Evolutionary conservation across 2,888 invertebrate genomes (phyloP).

Genomic region (Rotaria socialis): DNA sequence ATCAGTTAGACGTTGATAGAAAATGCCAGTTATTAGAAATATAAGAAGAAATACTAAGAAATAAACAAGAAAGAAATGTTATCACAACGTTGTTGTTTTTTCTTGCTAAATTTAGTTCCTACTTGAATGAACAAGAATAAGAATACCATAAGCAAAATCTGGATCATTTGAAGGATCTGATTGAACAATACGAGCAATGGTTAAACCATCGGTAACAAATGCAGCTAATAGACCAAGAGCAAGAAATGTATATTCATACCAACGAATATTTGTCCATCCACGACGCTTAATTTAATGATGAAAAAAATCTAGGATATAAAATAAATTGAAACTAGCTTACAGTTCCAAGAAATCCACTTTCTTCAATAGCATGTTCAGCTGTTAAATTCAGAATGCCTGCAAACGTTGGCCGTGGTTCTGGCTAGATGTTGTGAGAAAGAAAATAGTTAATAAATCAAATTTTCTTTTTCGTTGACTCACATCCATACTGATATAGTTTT

Average conservation of each 20-base stretch:
- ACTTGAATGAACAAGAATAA: background rate
- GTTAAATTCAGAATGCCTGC: background rate
- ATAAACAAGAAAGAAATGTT: background rate
- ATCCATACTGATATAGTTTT: background rate
- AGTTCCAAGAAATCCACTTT: background rate
- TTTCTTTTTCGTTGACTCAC: background rate
- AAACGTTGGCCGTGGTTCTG: background rate
- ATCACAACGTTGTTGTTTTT: background rate
- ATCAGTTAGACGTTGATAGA: background rate
- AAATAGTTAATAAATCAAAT: background rate
- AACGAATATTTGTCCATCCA: background rate
- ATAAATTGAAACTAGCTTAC: background rate
- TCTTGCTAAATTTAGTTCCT: background rate
- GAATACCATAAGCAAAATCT: background rate
- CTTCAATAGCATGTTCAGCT: background rate
- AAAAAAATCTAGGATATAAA: background rate
- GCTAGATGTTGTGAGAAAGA: background rate
- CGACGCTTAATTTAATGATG: background rate
- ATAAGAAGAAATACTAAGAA: background rate
- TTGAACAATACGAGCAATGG: background rate
- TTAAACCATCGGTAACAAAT: background rate
- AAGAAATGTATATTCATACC: constrained; percentile 29
- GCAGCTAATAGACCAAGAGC: background rate
- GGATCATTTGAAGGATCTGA: background rate
- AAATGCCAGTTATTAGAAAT: background rate